These are phyloP conservation scores for Chaetodon trifasciatus DNA, from an alignment of 2,797 vertebrate genomes.

Conservation along the genomic window DNA sequence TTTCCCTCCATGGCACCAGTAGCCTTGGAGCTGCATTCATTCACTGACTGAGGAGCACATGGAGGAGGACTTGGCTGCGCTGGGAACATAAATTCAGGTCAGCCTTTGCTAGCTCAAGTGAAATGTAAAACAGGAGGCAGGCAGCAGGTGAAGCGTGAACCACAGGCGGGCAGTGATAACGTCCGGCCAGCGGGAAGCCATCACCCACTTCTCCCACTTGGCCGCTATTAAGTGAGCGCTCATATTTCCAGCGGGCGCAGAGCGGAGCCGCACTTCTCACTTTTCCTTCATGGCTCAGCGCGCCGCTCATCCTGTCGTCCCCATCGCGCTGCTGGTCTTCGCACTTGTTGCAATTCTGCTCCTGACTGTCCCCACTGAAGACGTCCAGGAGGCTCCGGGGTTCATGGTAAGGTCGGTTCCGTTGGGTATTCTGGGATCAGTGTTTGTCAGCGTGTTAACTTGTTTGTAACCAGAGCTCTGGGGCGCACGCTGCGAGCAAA, in stretches of 20 bases:
- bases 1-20: slow-evolving; percentile 49
- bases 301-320: slow-evolving; percentile 56
- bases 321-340: slow-evolving; percentile 82
- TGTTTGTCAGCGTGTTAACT: not conserved
- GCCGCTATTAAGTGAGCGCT: slow-evolving; percentile 14
- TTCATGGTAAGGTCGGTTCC: slow-evolving; percentile 86
- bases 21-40: slow-evolving; percentile 59
- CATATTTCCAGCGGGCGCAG: slow-evolving; percentile 5
- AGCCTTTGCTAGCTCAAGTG: slow-evolving; percentile 41
- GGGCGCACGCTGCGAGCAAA: not conserved
- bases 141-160: slow-evolving; percentile 61
- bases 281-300: slow-evolving; percentile 78
- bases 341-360: slow-evolving; percentile 88
- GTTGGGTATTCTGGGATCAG: slow-evolving; percentile 30
- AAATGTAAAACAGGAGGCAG: slow-evolving; percentile 65
- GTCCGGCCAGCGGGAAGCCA: slow-evolving; percentile 5
- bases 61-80: slow-evolving; percentile 29
- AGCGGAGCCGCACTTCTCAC: slow-evolving; percentile 8
- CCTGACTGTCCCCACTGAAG: slow-evolving; percentile 86
- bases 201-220: slow-evolving; percentile 12
- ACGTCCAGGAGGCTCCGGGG: slow-evolving; percentile 83
- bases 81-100: slow-evolving; percentile 27
- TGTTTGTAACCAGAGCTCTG: not conserved
- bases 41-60: not conserved
- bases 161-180: slow-evolving; percentile 20